Evolutionary conservation across 2,113 vertebrate genomes (phyloP).

Genomic region (Opisthocomus hoazin): DNA sequence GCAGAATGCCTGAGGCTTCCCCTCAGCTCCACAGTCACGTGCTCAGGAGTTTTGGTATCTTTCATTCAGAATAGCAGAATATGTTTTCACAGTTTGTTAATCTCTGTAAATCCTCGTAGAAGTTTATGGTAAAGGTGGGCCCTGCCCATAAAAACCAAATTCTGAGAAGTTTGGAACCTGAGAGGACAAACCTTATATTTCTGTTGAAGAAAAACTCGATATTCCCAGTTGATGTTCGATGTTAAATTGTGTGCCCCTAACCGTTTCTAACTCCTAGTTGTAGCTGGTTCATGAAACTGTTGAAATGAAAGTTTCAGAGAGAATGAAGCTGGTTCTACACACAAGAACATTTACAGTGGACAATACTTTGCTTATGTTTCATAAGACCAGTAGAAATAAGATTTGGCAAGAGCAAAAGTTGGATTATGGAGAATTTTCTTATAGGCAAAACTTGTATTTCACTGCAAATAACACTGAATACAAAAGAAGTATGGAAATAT

Average conservation of each 20-base stretch:
- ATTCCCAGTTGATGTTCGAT: background rate
- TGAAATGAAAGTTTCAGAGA: background rate
- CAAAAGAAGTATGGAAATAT: background rate
- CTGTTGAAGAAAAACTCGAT: background rate
- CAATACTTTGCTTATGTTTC: background rate
- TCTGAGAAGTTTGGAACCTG: background rate
- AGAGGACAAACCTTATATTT: background rate
- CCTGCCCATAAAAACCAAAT: background rate
- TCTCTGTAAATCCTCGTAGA: background rate
- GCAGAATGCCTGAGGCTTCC: background rate
- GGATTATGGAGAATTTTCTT: background rate
- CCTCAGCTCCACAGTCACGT: fast-evolving
- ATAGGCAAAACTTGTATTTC: background rate
- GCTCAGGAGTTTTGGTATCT: background rate
- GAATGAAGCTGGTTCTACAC: background rate
- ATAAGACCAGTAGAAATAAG: background rate
- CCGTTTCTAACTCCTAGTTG: background rate
- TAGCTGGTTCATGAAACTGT: background rate
- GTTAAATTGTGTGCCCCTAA: background rate
- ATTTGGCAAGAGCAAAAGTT: background rate
- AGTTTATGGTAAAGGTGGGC: background rate
- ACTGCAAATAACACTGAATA: background rate
- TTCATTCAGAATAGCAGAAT: background rate
- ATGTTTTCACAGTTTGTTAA: background rate
- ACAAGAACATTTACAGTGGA: background rate